Evolutionary conservation across 53 echinoderm and acorn worm genomes (phyloP), one percentile per base, ranked within the genome.

Genomic region (Mesocentrotus franciscanus): DNA sequence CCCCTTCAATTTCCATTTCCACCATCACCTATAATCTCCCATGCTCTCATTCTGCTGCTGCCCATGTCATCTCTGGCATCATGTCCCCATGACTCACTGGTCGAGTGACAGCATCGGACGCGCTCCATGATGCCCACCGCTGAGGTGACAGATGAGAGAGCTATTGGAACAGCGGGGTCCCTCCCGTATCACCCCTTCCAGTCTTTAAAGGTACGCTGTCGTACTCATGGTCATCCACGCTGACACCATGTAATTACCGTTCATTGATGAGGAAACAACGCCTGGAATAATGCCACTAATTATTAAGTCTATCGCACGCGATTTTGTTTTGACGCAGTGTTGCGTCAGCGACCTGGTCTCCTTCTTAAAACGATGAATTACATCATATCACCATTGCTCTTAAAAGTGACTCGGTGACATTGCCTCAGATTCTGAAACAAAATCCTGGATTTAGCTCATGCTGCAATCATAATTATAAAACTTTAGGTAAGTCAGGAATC

Each of bases 151-250:
- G 90, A 90, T 90, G 90, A 90, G 30, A 29, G 90, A 90, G 90
- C 90, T 90, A 90, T 90, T 90, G 90, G 90, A 90, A 90, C 90
- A 90, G 62, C 90, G 30, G 90, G 90, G 90, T 29, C 79, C 79
- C 79, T 79, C 36, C 79, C 29, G 79, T 15, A 79, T 79, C 79
- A 15, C 42, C 26, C 55, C 42, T 39, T 55, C 22, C 49, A 85
- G 64, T 49, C 15, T 24, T 85, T 85, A 56, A 85, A 85, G 56
- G 85, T 26, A 42, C 14, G 49, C 56, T 55, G 4, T 85, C 85
- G 56, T 26, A 1, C 4, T 36, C 36, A 26, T 34, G 36, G 79
- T 36, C 79, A 79, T 18, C 29, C 74, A 26, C 24, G 27, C 74
- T 24, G 6, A 26, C 29, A 74, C 16, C 79, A 36, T 34, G 33